Conservation (phyloP, 2,113 vertebrate species). For the Syngnathoides biaculeatus region DNA sequence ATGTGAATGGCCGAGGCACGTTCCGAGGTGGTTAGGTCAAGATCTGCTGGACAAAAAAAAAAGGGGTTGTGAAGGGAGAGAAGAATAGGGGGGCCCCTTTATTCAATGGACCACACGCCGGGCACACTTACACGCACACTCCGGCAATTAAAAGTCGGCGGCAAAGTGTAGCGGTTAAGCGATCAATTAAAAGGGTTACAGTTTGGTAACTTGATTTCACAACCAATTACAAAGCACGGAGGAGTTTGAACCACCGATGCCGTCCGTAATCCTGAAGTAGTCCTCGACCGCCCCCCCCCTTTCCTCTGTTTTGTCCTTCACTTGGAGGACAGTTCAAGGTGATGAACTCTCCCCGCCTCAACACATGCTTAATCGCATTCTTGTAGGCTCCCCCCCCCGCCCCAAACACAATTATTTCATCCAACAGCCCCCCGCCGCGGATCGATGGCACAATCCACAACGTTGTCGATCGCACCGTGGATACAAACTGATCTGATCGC, state of each 20-base stretch:
- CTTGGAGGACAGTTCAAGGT: slow-evolving; percentile 53
- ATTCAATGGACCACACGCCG: slow-evolving; percentile 54
- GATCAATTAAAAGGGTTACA: slow-evolving; percentile 3
- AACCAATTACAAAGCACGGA: neutral
- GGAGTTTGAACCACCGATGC: slow-evolving; percentile 6
- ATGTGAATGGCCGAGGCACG: slow-evolving; percentile 61
- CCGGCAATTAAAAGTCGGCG: neutral
- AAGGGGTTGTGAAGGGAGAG: slow-evolving; percentile 36
- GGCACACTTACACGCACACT: neutral
- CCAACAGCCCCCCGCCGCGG: slow-evolving; percentile 58
- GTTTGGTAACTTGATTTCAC: slow-evolving; percentile 3
- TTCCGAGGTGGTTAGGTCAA: slow-evolving; percentile 57
- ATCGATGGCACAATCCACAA: slow-evolving; percentile 70
- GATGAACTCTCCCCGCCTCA: slow-evolving; percentile 40
- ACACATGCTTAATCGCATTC: slow-evolving; percentile 48
- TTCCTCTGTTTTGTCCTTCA: neutral
- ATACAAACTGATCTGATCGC: slow-evolving; percentile 32
- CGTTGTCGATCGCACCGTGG: slow-evolving; percentile 52
- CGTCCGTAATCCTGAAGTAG: slow-evolving; percentile 56
- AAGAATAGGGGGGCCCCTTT: slow-evolving; percentile 1
- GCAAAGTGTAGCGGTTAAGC: neutral
- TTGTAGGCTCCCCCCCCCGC: no score
- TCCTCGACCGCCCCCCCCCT: neutral
- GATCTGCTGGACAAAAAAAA: slow-evolving; percentile 44
- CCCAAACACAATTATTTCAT: slow-evolving; percentile 62